Evolutionary conservation across 1,140 invertebrate species (phyloP).

Genomic region (Anagrus nilaparvatae): DNA sequence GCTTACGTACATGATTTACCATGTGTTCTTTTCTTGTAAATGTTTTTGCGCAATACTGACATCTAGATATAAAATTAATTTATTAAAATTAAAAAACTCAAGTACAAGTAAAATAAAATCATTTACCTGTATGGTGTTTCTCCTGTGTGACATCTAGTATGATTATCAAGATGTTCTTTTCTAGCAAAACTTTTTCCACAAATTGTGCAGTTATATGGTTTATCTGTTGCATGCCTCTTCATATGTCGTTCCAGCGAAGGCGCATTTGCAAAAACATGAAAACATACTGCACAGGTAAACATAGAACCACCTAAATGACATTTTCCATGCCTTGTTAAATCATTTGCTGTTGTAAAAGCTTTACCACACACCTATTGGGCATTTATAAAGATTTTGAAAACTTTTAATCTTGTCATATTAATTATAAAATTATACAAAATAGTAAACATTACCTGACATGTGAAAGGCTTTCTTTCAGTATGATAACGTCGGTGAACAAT

Average conservation of each 20-base stretch:
- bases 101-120: conserved; percentile 8
- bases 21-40: conserved; percentile 61
- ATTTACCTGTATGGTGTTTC: conserved; percentile 64
- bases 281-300: conserved; percentile 63
- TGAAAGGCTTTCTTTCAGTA: conserved; percentile 73
- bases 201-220: conserved; percentile 68
- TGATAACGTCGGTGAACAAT: conserved; percentile 77
- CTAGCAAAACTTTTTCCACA: conserved; percentile 81
- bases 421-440: neutral
- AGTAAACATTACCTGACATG: conserved; percentile 52
- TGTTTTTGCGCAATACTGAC: conserved; percentile 56
- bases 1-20: conserved; percentile 57
- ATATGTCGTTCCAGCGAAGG: conserved; percentile 61
- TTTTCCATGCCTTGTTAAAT: conserved; percentile 68
- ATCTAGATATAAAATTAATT: conserved; percentile 28
- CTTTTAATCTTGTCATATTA: conserved; percentile 1
- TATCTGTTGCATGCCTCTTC: conserved; percentile 69
- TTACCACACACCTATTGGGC: conserved; percentile 57
- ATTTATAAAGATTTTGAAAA: neutral
- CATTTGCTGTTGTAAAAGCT: conserved; percentile 64
- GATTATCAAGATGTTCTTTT: conserved; percentile 76
- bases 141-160: conserved; percentile 72
- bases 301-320: conserved; percentile 66
- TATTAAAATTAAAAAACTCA: conserved; percentile 3
- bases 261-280: conserved; percentile 64